These are phyloP conservation scores for Porites lutea DNA, from an alignment of 64 coral and sea anemone genomes.

Conservation along the genomic window DNA sequence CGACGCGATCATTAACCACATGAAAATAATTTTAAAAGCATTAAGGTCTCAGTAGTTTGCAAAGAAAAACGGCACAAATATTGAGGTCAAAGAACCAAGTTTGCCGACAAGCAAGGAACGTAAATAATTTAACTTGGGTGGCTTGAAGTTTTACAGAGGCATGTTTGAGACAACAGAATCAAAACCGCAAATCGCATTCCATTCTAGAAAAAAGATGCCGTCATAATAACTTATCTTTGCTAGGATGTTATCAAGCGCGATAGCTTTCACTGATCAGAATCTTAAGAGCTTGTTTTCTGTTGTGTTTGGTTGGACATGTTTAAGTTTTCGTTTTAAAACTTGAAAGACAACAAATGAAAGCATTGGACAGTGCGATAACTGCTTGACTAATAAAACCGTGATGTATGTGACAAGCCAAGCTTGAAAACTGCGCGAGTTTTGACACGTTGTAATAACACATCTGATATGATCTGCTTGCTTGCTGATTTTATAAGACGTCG, in stretches of 20 bases:
- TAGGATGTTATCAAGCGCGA: neutral
- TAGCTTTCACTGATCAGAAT: constrained; percentile 25
- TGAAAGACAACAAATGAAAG: constrained; percentile 40
- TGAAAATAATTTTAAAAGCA: constrained; percentile 74
- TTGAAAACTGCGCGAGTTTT: constrained; percentile 43
- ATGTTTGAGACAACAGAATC: constrained; percentile 28
- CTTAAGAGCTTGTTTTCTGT: constrained; percentile 19
- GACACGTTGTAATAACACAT: constrained; percentile 52
- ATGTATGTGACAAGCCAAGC: constrained; percentile 59
- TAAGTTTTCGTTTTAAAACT: neutral
- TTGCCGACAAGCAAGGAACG: constrained; percentile 3
- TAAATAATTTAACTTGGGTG: constrained; percentile 48
- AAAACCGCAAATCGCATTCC: constrained; percentile 47
- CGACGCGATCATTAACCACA: constrained; percentile 65
- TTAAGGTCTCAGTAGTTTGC: constrained; percentile 31
- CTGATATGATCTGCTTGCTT: constrained; percentile 26
- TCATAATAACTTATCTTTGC: constrained; percentile 21
- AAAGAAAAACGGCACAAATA: constrained; percentile 36
- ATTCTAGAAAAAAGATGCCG: constrained; percentile 15
- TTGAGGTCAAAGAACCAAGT: constrained; percentile 3
- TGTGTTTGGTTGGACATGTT: constrained; percentile 19
- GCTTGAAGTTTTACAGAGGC: constrained; percentile 20
- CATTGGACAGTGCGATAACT: constrained; percentile 52
- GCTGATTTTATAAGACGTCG: neutral
- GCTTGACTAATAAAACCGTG: constrained; percentile 41